Evolutionary conservation across 2,888 invertebrate genomes (phyloP), one percentile per base, ranked within the genome.

Genomic region (Drosophila atripex): DNA sequence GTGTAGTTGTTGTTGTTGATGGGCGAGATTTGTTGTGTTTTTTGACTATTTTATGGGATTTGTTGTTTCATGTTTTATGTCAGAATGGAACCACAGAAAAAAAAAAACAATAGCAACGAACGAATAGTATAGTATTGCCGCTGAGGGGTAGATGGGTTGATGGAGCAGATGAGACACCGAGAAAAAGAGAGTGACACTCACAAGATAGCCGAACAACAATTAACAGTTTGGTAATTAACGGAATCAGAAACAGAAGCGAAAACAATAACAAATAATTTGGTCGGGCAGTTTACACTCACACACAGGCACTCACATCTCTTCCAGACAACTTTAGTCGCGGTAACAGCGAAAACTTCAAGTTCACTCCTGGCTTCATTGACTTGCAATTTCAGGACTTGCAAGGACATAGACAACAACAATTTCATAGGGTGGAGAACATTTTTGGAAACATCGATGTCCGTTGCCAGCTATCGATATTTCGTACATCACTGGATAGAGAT

Each of bases 321-420:
- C 91, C 91, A 91, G 90, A 90, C 91, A 91, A 91, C 91, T 90
- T 91, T 83, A 90, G 90, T 91, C 91, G 91, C 91, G 91, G 91
- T 91, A 91, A 90, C 90, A 90, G 90, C 91, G 91, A 90, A 90
- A 89, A 89, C 89, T 89, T 88, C 83, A 90, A 90, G 91, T 89
- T 89, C 88, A 88, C 90, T 88, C 88, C 89, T 89, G 88, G 90
- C 91, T 90, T 90, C 90, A 90, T 90, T 90, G 91, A 90, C 90
- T 90, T 89, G 76, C 90, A 88, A 89, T 90, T 90, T 89, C 79
- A 86, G 76, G 38, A 55, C 58, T 60, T 57, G 57, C 25, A 52
- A 45, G 18, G 68, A 58, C 68, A 58, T 46, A 35, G 65, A 52
- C 68, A 59, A 49, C 28, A 52, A 59, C 38, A 59, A n/a, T 35